Evolutionary conservation across 2,797 vertebrate species (phyloP), one percentile per base, ranked within the genome.

Genomic region (Peromyscus eremicus): DNA sequence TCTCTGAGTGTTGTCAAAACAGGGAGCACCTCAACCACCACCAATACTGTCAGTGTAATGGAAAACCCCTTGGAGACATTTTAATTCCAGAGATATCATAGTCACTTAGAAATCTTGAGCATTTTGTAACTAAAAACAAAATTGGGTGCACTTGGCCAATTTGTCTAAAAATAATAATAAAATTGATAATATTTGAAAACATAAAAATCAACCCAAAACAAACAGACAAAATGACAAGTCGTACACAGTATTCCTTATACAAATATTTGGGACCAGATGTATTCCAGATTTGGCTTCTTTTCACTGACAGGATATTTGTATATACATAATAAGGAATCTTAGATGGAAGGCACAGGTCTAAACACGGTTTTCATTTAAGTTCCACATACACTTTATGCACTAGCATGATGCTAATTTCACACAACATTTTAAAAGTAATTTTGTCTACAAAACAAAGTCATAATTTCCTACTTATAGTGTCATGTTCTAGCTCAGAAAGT

Each of bases 161-260:
- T 19, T 93, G 83, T 73, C 55, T 92, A 93, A 93, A 55, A 8
- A n/a, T 81, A 76, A 49, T 79, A 49, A 95, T 96, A 43, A 85
- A 55, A 91, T 68, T 87, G 23, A 60, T 60, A 43, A 88, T 57
- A 73, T 4, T 21, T 73, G 81, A 79, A 94, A 49, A 17, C 6
- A 93, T 0, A 83, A 52, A 52, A 40, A 43, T 87, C 82, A 66
- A 94, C 88, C 40, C 92, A 49, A 97, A 89, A 79, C 83, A 97
- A 80, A 93, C 4, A 91, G 4, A 52, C 6, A 43, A 17, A 62
- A 7, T 73, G 95, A 96, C 27, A 93, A 96, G 70, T 10, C 29
- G 2, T 14, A 49, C 6, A 85, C 64, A 40, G 34, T 79, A 73
- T 43, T 43, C 46, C 6, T 73, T 57, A n/a, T 92, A 40, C 25